phyloP scores from a whole-genome alignment of 1,140 invertebrate genomes.

The Zaprionus vittiger region DNA sequence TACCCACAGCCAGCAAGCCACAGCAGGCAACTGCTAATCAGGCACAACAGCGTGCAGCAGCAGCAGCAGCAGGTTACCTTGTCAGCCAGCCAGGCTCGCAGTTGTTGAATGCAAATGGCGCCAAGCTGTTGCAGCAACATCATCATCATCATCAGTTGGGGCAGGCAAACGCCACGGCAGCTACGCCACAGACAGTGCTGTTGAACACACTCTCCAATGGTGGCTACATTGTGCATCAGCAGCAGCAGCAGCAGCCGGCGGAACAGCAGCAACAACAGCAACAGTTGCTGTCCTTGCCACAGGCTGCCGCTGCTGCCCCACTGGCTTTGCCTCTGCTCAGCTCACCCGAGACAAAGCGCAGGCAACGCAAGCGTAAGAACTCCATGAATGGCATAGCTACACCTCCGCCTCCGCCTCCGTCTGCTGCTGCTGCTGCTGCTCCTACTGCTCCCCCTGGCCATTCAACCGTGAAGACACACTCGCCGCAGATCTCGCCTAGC shows the following conservation, averaged over 20 bases:
- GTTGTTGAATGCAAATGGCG: conserved; percentile 67
- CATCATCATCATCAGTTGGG: conserved; percentile 85
- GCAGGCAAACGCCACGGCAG: conserved; percentile 57
- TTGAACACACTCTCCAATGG: conserved; percentile 92
- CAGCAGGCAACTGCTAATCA: conserved; percentile 39
- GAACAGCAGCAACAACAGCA: conserved; percentile 84
- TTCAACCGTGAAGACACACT: conserved; percentile 63
- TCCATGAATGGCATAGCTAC: conserved; percentile 61
- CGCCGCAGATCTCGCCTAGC: conserved; percentile 82
- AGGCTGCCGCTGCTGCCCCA: conserved; percentile 70
- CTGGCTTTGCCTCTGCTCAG: conserved; percentile 83
- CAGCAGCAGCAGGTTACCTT: conserved; percentile 64
- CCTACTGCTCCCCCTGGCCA: neutral
- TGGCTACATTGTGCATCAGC: conserved; percentile 91
- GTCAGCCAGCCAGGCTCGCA: conserved; percentile 63
- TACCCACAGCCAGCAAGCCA: conserved; percentile 83
- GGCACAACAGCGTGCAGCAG: conserved; percentile 53
- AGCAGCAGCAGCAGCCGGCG: conserved; percentile 59
- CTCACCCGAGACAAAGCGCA: conserved; percentile 86
- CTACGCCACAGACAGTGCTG: conserved; percentile 88
- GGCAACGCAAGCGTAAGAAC: conserved; percentile 57
- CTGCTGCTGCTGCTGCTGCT: neutral
- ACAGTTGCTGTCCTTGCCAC: conserved; percentile 87
- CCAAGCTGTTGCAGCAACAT: conserved; percentile 68
- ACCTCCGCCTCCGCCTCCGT: conserved; percentile 45